These are phyloP conservation scores for Microctenopoma stevenorrisi DNA, from an alignment of 2,797 vertebrate species.

Conservation along the genomic window DNA sequence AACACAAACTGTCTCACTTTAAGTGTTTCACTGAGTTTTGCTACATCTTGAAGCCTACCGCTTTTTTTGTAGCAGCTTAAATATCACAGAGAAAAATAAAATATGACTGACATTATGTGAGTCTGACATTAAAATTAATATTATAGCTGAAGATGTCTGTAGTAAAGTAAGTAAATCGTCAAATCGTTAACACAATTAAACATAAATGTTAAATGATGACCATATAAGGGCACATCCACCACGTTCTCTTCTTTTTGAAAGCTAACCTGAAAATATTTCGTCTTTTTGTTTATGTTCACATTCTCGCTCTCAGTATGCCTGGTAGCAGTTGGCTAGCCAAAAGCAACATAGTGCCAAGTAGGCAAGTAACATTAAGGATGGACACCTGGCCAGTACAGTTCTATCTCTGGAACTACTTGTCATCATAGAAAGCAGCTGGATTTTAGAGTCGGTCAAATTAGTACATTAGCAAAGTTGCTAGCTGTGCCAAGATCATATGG, in stretches of 20 bases:
- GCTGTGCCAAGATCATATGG: constrained; percentile 33
- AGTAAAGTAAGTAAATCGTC: not conserved
- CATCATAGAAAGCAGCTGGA: constrained; percentile 46
- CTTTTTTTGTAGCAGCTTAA: constrained; percentile 12
- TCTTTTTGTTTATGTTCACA: constrained; percentile 22
- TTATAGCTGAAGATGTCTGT: constrained; percentile 11
- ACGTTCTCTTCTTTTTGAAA: not conserved
- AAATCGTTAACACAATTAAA: not conserved
- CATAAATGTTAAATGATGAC: not conserved
- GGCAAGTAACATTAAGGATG: constrained; percentile 51
- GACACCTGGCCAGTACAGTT: constrained; percentile 45
- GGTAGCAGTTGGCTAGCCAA: constrained; percentile 38
- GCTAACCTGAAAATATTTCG: constrained; percentile 15
- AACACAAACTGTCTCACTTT: constrained; percentile 56
- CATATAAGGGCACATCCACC: not conserved
- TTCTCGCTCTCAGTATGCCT: constrained; percentile 19
- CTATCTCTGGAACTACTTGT: constrained; percentile 43
- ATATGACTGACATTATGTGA: not conserved
- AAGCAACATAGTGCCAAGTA: constrained; percentile 39
- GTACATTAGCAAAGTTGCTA: constrained; percentile 34
- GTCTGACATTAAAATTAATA: constrained; percentile 1
- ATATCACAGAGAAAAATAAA: constrained; percentile 7
- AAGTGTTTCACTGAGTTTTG: constrained; percentile 56
- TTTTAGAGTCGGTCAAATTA: constrained; percentile 55
- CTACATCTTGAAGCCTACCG: constrained; percentile 26